These are phyloP conservation scores for Eunapius fragilis DNA, from an alignment of 37 sponge, comb jelly and placozoan genomes.

Conservation along the genomic window DNA sequence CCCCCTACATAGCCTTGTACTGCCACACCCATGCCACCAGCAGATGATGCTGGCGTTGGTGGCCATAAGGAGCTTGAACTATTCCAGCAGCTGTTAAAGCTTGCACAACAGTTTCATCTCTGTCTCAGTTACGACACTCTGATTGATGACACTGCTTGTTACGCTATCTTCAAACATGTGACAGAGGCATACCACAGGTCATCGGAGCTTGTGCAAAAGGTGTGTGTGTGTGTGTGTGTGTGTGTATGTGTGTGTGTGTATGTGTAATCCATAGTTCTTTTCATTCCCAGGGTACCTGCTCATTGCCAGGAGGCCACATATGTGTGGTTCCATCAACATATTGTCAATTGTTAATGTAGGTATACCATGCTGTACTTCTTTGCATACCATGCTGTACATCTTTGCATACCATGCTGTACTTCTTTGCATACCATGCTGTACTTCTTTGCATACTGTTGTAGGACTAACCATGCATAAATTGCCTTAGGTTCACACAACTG, in stretches of 20 bases:
- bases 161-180: neutral
- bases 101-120: neutral
- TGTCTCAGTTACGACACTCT: neutral
- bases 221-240: too few relatives aligned
- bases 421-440: neutral
- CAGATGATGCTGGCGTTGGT: neutral
- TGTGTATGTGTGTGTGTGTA: neutral
- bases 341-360: neutral
- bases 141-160: neutral
- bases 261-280: neutral
- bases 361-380: too few relatives aligned
- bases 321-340: neutral
- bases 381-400: too few relatives aligned
- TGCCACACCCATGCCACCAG: too few relatives aligned
- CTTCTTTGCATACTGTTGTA: neutral
- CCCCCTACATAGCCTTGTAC: too few relatives aligned
- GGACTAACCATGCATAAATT: neutral
- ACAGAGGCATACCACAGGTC: neutral
- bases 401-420: too few relatives aligned
- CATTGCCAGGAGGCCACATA: neutral
- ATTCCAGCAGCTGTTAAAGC: neutral
- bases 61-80: neutral
- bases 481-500: neutral
- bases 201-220: neutral
- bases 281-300: neutral